These are phyloP conservation scores for Alethe diademata DNA, from an alignment of 2,113 vertebrate genomes.

Conservation along the genomic window DNA sequence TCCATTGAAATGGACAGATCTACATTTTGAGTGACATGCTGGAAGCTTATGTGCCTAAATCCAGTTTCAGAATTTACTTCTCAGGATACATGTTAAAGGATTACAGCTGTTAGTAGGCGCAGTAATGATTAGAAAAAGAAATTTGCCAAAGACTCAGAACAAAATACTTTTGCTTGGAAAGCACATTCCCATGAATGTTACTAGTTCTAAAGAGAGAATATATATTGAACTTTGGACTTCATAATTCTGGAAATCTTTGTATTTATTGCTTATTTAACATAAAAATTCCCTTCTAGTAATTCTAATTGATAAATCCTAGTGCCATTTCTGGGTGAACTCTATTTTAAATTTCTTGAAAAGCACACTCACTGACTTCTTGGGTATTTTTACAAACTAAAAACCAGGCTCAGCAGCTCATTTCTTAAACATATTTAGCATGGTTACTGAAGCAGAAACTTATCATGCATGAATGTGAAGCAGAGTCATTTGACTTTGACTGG, in stretches of 20 bases:
- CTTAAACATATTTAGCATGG: background rate
- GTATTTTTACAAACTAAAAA: background rate
- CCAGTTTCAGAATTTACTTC: background rate
- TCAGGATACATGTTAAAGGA: background rate
- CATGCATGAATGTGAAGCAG: conserved; percentile 1
- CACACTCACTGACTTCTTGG: background rate
- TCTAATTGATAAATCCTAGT: background rate
- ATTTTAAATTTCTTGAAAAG: background rate
- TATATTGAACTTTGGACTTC: background rate
- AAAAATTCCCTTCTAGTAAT: background rate
- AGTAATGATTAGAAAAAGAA: background rate
- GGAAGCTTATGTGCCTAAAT: background rate
- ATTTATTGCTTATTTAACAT: background rate
- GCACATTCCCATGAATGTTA: background rate
- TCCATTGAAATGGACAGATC: background rate
- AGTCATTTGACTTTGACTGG: conserved; percentile 3
- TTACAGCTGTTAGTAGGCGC: background rate
- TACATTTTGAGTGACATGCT: background rate
- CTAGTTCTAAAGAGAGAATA: background rate
- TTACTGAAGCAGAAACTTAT: conserved; percentile 24
- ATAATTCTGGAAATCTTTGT: background rate
- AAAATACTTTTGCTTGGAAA: background rate
- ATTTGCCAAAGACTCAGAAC: background rate
- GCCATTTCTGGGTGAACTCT: background rate
- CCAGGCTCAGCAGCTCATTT: background rate